Evolutionary conservation across 2,888 invertebrate species (phyloP), one percentile per base, ranked within the genome.

Genomic region (Volucella bombylans): DNA sequence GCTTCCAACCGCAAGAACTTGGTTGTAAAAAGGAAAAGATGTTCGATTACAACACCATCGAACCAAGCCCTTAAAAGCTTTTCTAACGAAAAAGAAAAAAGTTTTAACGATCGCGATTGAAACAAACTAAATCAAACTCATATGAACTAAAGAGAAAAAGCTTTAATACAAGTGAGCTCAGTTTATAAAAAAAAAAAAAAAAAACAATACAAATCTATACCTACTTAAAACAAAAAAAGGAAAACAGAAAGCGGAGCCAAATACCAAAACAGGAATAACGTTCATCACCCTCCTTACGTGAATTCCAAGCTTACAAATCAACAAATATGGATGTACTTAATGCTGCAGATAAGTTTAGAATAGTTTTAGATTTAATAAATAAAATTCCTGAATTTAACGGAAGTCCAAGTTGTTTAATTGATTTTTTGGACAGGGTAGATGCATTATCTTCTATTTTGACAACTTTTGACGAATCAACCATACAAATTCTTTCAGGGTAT

Each of bases 371-470:
- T 41, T 65, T 74, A 38, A 45, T 76, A 38, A 52, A 11, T 59
- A 76, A 59, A 43, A 41, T 59, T 31, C 65, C 74, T 9, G 65
- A 59, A 67, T 82, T 72, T 61, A 23, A 62, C 18, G 77, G 77
- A 10, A 67, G 49, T 38, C 50, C 38, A 43, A 57, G 31, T 47
- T 59, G 55, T 50, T 50, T 78, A 23, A 6, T 62, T 10, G 55
- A 57, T 50, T 72, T 77, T 54, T n/a, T 77, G 2, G 62, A 61
- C 3, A 57, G 72, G 49, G 49, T 72, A 45, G 82, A 77, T 43
- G 47, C 67, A 50, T 23, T 77, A 23, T 14, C 43, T 4, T 49
- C 72, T 12, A 59, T 47, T 49, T 59, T 72, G n/a, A 2, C 15
- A 18, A 38, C 47, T 1, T 65, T 77, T 23, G 54, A 76, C 57